Conservation (phyloP, 2,113 vertebrate genomes). For the Cinclus cinclus region DNA sequence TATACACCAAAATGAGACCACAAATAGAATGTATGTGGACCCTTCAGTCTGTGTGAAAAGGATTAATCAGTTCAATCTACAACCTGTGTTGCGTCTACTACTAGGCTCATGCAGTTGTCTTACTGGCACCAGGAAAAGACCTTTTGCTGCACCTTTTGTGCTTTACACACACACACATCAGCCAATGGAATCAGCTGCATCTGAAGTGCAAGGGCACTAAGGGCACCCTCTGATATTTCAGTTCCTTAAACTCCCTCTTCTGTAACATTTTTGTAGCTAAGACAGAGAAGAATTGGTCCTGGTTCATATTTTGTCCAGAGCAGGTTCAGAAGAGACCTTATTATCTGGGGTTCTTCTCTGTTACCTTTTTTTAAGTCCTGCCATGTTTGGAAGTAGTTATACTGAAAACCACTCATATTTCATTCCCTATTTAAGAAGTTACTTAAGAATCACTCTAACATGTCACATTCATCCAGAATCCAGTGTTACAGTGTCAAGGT, state of each 20-base stretch:
- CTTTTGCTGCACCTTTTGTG: neutral
- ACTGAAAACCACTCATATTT: neutral
- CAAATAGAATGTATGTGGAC: neutral
- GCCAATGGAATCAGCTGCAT: neutral
- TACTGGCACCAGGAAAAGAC: neutral
- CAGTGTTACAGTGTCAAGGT: neutral
- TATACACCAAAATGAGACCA: neutral
- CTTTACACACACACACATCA: neutral
- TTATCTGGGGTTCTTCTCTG: neutral
- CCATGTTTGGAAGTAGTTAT: neutral
- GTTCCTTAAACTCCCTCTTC: neutral
- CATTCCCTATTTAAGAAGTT: neutral
- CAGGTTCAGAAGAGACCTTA: neutral
- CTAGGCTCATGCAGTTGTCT: neutral
- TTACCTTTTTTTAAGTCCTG: neutral
- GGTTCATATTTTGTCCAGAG: neutral
- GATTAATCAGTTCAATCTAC: neutral
- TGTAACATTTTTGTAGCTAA: neutral
- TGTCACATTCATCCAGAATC: neutral
- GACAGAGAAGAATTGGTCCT: neutral
- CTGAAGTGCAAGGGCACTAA: neutral
- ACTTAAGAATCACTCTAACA: neutral
- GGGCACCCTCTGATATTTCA: neutral
- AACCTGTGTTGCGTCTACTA: neutral
- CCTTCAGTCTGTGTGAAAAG: neutral